phyloP scores from a whole-genome alignment of 2,888 invertebrate genomes.

The Pyrrhosoma nymphula region DNA sequence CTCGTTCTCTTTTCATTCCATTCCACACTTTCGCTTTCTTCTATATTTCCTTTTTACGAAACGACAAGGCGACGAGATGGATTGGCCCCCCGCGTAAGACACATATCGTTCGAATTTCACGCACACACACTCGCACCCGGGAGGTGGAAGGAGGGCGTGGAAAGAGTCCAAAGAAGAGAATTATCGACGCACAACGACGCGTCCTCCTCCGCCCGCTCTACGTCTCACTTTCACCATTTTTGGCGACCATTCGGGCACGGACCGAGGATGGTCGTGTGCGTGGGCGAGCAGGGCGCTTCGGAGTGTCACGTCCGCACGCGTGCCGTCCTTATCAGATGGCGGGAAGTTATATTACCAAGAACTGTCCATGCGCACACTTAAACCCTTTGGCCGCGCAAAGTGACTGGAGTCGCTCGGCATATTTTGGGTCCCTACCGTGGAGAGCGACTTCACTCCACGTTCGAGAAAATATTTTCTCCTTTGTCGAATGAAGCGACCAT shows the following conservation, averaged over 20 bases:
- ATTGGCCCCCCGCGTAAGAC: background rate
- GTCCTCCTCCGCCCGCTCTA: too few species aligned
- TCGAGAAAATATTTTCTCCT: too few species aligned
- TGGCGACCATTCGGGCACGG: background rate
- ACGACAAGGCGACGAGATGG: background rate
- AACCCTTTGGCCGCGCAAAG: too few species aligned
- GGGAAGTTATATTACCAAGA: background rate
- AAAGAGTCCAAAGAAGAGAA: background rate
- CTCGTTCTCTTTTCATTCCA: background rate
- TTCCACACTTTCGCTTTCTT: background rate
- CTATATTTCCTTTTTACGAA: background rate
- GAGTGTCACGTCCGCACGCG: background rate
- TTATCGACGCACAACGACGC: background rate
- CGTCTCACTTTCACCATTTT: slow-evolving; percentile 22
- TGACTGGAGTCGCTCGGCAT: too few species aligned
- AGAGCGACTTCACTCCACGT: too few species aligned
- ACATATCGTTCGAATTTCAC: background rate
- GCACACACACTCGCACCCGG: background rate
- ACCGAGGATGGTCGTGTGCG: background rate
- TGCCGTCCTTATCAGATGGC: background rate
- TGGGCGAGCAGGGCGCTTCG: background rate
- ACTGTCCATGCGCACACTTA: too few species aligned
- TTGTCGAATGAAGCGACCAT: too few species aligned
- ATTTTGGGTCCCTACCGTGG: too few species aligned
- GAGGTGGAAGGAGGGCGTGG: background rate